These are phyloP conservation scores for Hyposmocoma kahamanoa DNA, from an alignment of 1,140 invertebrate genomes.

Conservation along the genomic window DNA sequence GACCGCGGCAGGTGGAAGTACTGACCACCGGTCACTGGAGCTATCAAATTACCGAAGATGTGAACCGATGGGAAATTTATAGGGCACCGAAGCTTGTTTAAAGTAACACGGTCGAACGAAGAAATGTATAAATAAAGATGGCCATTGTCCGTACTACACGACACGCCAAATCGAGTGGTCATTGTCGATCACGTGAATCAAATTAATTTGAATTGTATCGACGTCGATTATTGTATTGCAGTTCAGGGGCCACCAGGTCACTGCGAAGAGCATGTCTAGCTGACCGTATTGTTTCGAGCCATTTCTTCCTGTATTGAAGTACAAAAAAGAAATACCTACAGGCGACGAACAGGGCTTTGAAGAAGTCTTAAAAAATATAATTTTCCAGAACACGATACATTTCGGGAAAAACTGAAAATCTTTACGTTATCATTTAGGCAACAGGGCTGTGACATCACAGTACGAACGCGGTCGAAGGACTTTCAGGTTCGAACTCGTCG, in stretches of 20 bases:
- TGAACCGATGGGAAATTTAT: conserved; percentile 44
- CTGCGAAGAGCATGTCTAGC: conserved; percentile 32
- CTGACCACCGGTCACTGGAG: conserved; percentile 45
- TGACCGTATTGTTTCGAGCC: background rate
- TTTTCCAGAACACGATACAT: too few species aligned
- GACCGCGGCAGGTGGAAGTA: conserved; percentile 34
- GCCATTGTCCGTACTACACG: conserved; percentile 23
- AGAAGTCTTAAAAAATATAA: too few species aligned
- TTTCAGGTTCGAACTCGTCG: too few species aligned
- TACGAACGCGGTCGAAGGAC: too few species aligned
- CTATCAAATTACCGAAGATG: conserved; percentile 47
- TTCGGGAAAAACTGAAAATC: too few species aligned
- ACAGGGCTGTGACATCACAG: too few species aligned
- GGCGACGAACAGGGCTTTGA: too few species aligned
- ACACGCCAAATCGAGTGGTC: conserved; percentile 15
- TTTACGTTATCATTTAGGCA: too few species aligned
- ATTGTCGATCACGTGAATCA: conserved; percentile 36
- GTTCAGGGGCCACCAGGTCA: conserved; percentile 29
- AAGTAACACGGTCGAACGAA: conserved; percentile 41
- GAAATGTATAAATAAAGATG: conserved; percentile 19
- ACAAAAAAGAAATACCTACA: too few species aligned
- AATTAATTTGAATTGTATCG: conserved; percentile 57
- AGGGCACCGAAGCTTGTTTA: conserved; percentile 22
- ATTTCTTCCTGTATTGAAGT: background rate
- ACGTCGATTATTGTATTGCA: conserved; percentile 19